A percentile compares a stretch with the other conserved stretches of the same genome.
Conservation (phyloP, 2,113 vertebrate species). For the Verasper variegatus region DNA sequence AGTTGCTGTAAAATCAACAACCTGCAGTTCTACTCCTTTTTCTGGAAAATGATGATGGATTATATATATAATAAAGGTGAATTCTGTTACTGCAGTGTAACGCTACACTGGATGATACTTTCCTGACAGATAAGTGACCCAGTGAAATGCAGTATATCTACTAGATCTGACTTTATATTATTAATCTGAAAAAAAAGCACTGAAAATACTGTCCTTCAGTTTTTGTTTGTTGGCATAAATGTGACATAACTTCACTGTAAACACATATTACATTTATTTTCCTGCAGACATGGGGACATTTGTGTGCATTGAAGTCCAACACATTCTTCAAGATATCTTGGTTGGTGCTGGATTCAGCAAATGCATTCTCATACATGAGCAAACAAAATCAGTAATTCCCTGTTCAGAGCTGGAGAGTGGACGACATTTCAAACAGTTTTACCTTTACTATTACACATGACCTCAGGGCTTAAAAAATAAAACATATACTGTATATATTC, state of each 20-base stretch:
- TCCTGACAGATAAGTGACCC: conserved; percentile 3
- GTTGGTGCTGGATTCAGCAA: conserved; percentile 13
- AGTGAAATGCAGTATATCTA: neutral
- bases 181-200: conserved; percentile 18
- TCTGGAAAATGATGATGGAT: conserved; percentile 24
- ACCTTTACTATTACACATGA: too few species aligned
- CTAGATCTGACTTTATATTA: conserved; percentile 16
- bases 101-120: conserved; percentile 10
- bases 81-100: conserved; percentile 14
- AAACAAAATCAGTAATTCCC: neutral
- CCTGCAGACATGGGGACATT: neutral
- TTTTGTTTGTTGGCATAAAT: too few species aligned
- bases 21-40: neutral
- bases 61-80: conserved; percentile 16
- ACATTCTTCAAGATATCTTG: neutral
- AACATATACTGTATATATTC: too few species aligned
- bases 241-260: neutral
- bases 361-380: conserved; percentile 13
- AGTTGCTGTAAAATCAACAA: conserved; percentile 23
- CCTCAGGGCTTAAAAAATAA: too few species aligned
- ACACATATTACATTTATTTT: neutral
- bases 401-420: too few species aligned
- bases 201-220: too few species aligned
- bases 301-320: neutral
- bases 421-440: too few species aligned